phyloP scores from a whole-genome alignment of 2,797 vertebrate genomes.

The Leptodactylus fallax region DNA sequence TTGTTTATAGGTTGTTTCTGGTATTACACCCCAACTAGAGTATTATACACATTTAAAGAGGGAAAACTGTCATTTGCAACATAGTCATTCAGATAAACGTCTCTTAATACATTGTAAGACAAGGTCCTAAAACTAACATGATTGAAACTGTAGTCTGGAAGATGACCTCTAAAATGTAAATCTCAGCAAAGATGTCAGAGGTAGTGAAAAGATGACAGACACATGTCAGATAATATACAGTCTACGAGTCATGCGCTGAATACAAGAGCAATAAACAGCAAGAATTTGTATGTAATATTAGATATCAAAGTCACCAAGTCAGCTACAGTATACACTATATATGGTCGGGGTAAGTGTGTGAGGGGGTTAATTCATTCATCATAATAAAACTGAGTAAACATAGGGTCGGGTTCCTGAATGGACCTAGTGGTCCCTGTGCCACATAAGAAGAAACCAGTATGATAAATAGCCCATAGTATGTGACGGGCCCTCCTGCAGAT shows the following conservation, averaged over 20 bases:
- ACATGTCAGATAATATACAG: background rate
- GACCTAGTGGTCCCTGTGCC: too few species aligned
- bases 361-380: too few species aligned
- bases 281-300: background rate
- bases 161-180: background rate
- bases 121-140: background rate
- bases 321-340: background rate
- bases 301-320: background rate
- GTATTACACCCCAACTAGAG: background rate
- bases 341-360: too few species aligned
- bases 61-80: too few species aligned
- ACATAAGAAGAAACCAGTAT: too few species aligned
- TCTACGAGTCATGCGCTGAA: too few species aligned
- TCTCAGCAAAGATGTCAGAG: background rate
- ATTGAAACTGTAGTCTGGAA: background rate
- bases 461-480: too few species aligned
- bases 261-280: background rate
- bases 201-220: background rate
- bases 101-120: background rate
- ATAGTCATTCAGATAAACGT: background rate
- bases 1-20: background rate
- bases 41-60: background rate
- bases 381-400: too few species aligned
- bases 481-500: too few species aligned
- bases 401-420: too few species aligned